Conservation (phyloP, 92 coral and sea anemone genomes). For the Palythoa grandiflora region DNA sequence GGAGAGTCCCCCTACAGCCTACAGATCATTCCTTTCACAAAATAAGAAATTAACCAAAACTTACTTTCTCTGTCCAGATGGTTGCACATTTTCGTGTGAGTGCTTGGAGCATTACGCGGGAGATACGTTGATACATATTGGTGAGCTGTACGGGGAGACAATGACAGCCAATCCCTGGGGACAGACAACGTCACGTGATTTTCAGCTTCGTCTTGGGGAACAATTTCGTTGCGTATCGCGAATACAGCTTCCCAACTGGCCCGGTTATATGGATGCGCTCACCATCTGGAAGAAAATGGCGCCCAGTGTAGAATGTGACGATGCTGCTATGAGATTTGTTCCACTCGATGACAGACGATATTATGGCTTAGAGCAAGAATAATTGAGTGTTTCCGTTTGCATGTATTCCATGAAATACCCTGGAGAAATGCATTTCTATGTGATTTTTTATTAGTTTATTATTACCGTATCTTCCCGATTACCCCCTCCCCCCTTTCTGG, state of each 20-base stretch:
- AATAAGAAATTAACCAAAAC: too few species aligned
- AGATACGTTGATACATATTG: conserved; percentile 81
- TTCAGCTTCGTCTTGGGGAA: conserved; percentile 81
- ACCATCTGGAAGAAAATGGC: conserved; percentile 77
- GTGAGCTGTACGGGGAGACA: conserved; percentile 89
- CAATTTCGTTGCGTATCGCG: conserved; percentile 86
- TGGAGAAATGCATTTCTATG: too few species aligned
- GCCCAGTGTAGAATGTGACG: conserved; percentile 72
- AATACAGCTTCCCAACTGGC: conserved; percentile 90
- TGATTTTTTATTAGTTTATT: too few species aligned
- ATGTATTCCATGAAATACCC: too few species aligned
- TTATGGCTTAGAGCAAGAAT: conserved; percentile 53
- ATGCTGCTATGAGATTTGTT: conserved; percentile 67
- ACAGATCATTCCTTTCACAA: not conserved
- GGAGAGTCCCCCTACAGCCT: too few species aligned
- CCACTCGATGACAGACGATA: conserved; percentile 57
- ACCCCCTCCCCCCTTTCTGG: too few species aligned
- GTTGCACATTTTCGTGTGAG: conserved; percentile 74
- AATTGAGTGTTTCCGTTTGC: not conserved
- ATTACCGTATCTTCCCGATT: too few species aligned
- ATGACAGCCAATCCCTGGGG: conserved; percentile 89
- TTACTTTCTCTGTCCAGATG: conserved; percentile 52
- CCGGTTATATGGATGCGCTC: conserved; percentile 84
- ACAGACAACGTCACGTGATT: conserved; percentile 81
- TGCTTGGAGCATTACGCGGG: conserved; percentile 82